Evolutionary conservation across 2,113 vertebrate species (phyloP).

Genomic region (Mystacornis crossleyi): DNA sequence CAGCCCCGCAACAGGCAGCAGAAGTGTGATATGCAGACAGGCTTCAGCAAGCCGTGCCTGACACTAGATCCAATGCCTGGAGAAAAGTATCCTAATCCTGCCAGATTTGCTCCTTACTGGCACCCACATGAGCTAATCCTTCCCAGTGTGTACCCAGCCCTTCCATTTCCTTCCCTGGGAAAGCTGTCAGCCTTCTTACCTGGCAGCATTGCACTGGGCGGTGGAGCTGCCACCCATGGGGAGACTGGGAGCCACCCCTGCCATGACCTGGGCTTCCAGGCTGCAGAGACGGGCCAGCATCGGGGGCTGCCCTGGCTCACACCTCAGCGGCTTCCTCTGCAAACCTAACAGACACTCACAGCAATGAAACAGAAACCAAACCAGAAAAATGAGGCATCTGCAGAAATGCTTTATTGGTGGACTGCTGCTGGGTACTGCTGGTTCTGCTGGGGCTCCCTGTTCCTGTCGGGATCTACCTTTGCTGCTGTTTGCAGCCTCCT

Average conservation of each 20-base stretch:
- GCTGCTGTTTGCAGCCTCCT: not conserved
- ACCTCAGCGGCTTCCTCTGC: not conserved
- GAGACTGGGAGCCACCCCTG: not conserved
- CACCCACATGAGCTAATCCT: not conserved
- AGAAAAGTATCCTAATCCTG: not conserved
- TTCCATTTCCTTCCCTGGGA: not conserved
- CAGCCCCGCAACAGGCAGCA: not conserved
- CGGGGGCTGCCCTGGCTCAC: not conserved
- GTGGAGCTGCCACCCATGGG: not conserved
- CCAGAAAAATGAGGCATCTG: not conserved
- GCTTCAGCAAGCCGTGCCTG: not conserved
- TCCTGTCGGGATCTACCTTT: not conserved
- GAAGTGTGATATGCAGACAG: not conserved
- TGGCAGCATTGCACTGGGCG: rapidly evolving
- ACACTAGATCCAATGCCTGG: not conserved
- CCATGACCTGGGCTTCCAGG: not conserved
- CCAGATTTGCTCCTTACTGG: not conserved
- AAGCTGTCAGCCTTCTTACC: not conserved
- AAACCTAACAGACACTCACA: not conserved
- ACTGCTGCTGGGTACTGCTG: not conserved
- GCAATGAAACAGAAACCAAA: constrained; percentile 20
- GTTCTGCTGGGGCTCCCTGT: not conserved
- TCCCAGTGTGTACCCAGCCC: not conserved
- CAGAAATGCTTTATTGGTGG: not conserved
- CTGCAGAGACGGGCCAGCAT: not conserved